Base-by-base conservation (phyloP, 2,797 vertebrate species). In the Heterohyrax brucei region DNA sequence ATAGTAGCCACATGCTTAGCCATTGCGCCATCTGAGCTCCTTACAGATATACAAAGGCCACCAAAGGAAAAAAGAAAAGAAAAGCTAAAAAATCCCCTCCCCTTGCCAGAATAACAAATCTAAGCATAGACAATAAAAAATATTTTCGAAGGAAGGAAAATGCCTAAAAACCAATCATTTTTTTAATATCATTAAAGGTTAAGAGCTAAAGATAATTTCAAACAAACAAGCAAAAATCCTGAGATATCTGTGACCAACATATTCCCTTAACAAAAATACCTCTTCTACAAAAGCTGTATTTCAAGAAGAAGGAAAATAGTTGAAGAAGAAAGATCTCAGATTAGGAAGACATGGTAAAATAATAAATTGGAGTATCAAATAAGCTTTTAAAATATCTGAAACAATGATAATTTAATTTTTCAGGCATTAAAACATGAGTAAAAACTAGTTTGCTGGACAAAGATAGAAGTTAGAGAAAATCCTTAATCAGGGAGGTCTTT, bases 141-240 rank as follows among this genome's bases (percentile, higher is more conserved):
- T 53, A 46, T 96, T 85, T 83, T 78, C 73, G 87, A 81, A 75
- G 39, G 26, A 75, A 28, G 84, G 48, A 39, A 80, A 76, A 85
- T 28, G 66, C n/a, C 7, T 22, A 75, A 70, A 24, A 73, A 66
- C 5, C 22, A 66, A 44, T 26, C 68, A 66, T 26, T 24, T 83
- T 79, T 70, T 39, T 10, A 18, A 87, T 78, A 61, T 30, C 14
- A 73, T 56, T 88, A 88, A 88, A 73, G 24, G 8, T 22, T 61
- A 84, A 62, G 8, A 68, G 16, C 4, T 75, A 76, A 89, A 87
- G 16, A 59, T 48, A 50, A 83, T 82, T 73, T 80, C 21, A 79
- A 50, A 66, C 59, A 56, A 56, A 56, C 53, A 56, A 56, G 53
- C 13, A 56, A 56, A 73, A 75, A 64, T 46, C 50, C 2, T 33